Evolutionary conservation across 2,113 vertebrate species (phyloP).

Genomic region (Cinclus mexicanus): DNA sequence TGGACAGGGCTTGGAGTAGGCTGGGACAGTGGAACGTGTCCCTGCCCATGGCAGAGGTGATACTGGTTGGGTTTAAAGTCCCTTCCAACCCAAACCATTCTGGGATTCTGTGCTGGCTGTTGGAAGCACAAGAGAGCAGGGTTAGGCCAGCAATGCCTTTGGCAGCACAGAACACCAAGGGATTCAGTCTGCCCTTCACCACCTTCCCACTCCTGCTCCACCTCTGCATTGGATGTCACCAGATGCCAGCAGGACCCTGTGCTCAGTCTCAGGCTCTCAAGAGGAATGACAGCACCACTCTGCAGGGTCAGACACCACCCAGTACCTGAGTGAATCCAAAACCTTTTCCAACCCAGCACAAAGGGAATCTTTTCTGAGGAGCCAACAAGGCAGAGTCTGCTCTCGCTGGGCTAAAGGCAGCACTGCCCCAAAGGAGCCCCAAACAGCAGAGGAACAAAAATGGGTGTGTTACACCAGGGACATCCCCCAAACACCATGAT

Average conservation of each 20-base stretch:
- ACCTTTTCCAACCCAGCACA: not conserved
- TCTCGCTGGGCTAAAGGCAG: not conserved
- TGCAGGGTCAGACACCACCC: not conserved
- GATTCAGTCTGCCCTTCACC: not conserved
- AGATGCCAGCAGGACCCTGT: not conserved
- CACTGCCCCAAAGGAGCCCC: not conserved
- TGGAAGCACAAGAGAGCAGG: not conserved
- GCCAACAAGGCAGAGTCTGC: not conserved
- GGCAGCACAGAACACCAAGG: rapidly evolving
- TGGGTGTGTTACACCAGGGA: not conserved
- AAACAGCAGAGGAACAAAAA: not conserved
- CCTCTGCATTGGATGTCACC: not conserved
- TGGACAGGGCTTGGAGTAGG: rapidly evolving
- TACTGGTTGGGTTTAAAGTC: not conserved
- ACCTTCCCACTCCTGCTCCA: not conserved
- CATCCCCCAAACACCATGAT: not conserved
- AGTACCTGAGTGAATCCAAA: not conserved
- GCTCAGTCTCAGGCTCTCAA: not conserved
- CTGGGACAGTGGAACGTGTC: not conserved
- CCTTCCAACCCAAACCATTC: not conserved
- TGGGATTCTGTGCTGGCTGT: not conserved
- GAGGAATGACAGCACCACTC: not conserved
- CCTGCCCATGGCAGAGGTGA: not conserved
- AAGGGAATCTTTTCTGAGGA: not conserved
- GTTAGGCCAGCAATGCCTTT: not conserved